A percentile compares a stretch with the other conserved stretches of the same genome.
phyloP scores from a whole-genome alignment of 2,113 vertebrate genomes.

The Sinocyclocheilus anophthalmus region DNA sequence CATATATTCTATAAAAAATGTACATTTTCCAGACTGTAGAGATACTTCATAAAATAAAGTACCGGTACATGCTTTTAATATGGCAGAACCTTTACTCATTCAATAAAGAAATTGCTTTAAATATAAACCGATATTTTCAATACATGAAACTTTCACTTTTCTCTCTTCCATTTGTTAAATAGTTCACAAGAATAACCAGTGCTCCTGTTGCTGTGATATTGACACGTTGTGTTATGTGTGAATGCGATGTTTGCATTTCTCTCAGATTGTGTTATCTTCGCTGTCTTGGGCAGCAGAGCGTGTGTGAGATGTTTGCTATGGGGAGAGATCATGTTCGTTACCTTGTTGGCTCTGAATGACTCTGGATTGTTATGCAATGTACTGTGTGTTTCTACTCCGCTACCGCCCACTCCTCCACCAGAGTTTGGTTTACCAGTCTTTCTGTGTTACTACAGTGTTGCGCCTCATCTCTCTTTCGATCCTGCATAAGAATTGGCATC shows the following conservation, averaged over 20 bases:
- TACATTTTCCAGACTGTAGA: too few species aligned
- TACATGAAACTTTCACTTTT: not conserved
- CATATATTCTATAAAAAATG: too few species aligned
- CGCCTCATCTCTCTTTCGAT: too few species aligned
- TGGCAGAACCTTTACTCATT: too few species aligned
- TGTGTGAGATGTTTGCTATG: not conserved
- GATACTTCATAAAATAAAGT: too few species aligned
- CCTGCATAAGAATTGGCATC: too few species aligned
- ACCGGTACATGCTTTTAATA: too few species aligned
- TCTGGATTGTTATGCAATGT: not conserved
- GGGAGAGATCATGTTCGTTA: not conserved
- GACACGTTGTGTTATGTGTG: not conserved
- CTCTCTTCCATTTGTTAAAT: not conserved
- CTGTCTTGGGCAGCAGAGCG: not conserved
- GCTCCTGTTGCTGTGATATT: not conserved
- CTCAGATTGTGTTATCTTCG: not conserved
- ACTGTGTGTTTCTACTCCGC: conserved; percentile 11
- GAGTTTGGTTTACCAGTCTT: too few species aligned
- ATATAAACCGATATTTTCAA: not conserved
- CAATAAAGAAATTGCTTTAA: too few species aligned
- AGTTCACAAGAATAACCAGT: not conserved
- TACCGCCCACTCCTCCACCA: too few species aligned
- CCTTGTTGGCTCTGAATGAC: not conserved
- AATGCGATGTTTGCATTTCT: not conserved
- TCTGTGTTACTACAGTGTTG: too few species aligned